Evolutionary conservation across 2,797 vertebrate species (phyloP).

Genomic region (Orestias chungarensis): DNA sequence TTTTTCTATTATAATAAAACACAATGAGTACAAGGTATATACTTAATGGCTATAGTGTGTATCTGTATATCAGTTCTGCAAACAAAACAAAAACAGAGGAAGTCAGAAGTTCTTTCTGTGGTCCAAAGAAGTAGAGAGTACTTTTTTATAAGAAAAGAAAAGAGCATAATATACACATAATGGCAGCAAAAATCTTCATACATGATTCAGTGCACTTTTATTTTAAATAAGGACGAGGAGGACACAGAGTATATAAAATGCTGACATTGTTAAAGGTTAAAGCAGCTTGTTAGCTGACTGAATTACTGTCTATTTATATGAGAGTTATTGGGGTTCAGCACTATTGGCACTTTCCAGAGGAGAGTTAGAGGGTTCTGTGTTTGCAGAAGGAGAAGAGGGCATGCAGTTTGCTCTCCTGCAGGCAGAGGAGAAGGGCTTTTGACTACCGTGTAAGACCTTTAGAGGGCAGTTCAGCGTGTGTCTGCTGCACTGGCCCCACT

Average conservation of each 20-base stretch:
- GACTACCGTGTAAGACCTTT: conserved; percentile 73
- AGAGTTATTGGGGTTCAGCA: conserved; percentile 24
- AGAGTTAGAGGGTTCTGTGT: conserved; percentile 31
- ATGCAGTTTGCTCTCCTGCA: conserved; percentile 68
- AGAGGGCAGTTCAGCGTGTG: conserved; percentile 88
- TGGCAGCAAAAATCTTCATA: background rate
- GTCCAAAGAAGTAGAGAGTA: background rate
- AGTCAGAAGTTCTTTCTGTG: background rate
- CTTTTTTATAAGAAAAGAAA: background rate
- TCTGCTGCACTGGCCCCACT: conserved; percentile 84
- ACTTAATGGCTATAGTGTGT: background rate
- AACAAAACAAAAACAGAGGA: background rate
- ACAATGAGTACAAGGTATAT: background rate
- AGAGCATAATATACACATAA: background rate
- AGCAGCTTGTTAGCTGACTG: background rate
- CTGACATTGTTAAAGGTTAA: background rate
- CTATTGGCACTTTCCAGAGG: conserved; percentile 37
- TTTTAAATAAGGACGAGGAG: background rate
- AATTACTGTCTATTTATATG: background rate
- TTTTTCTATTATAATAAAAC: background rate
- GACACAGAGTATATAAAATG: background rate
- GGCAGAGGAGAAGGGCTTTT: conserved; percentile 63
- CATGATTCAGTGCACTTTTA: background rate
- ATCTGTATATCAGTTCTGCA: background rate
- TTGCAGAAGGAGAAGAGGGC: conserved; percentile 47